Conservation (phyloP, 2,888 invertebrate species). For the Oscheius myriophilus region DNA sequence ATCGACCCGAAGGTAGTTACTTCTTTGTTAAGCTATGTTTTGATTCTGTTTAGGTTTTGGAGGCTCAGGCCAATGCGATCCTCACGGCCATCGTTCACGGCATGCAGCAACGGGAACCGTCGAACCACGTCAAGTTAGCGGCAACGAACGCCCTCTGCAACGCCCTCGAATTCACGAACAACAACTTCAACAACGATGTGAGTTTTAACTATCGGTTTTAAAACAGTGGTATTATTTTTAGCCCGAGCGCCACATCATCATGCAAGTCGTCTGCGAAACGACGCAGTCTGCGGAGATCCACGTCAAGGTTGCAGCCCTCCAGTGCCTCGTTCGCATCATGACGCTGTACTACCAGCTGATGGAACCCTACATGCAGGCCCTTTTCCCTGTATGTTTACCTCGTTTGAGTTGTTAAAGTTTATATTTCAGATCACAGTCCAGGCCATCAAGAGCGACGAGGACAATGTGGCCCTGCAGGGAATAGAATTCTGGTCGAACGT, state of each 20-base stretch:
- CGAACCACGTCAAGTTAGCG: slow-evolving; percentile 87
- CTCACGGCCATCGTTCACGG: slow-evolving; percentile 98
- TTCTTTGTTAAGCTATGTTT: background rate
- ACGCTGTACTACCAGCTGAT: slow-evolving; percentile 97
- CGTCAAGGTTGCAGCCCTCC: slow-evolving; percentile 93
- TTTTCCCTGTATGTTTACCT: slow-evolving; percentile 82
- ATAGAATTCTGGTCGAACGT: slow-evolving; percentile 99
- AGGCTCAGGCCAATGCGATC: slow-evolving; percentile 91
- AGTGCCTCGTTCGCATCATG: slow-evolving; percentile 97
- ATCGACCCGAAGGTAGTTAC: slow-evolving; percentile 77
- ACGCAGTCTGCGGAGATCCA: slow-evolving; percentile 91
- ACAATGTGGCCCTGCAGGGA: slow-evolving; percentile 81
- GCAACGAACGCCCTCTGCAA: slow-evolving; percentile 95
- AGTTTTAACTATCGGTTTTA: background rate
- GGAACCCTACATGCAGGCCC: slow-evolving; percentile 98
- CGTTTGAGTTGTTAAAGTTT: background rate
- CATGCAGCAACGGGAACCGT: slow-evolving; percentile 90
- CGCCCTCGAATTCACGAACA: slow-evolving; percentile 96
- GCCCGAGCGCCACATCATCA: slow-evolving; percentile 95
- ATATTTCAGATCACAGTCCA: slow-evolving; percentile 85
- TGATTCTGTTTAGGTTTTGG: slow-evolving; percentile 79
- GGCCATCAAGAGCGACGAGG: slow-evolving; percentile 95
- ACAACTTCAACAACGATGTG: slow-evolving; percentile 93
- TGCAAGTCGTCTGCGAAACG: slow-evolving; percentile 99
- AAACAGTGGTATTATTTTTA: slow-evolving; percentile 68